Evolutionary conservation across 2,797 vertebrate genomes (phyloP), one percentile per base, ranked within the genome.

Genomic region (Nannoperca australis): DNA sequence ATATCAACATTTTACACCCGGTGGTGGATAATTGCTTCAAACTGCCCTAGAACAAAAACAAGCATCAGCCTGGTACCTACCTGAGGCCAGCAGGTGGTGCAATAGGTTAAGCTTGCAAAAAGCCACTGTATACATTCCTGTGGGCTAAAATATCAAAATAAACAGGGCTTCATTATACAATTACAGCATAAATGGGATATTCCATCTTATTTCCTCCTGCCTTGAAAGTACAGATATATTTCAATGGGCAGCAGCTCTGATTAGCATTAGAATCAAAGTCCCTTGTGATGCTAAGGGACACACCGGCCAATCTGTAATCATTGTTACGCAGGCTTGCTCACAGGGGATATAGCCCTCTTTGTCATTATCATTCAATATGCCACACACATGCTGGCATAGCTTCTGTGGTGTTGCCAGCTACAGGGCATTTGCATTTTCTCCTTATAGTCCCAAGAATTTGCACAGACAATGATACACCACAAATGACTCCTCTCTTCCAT

Each of bases 271-370:
- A 93, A 92, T 91, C 78, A 38, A 55, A 51, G 69, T 88, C 88
- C 82, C 89, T 79, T 27, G 81, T 82, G 90, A 79, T 60, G 76
- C 84, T 71, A 30, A 83, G 67, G 61, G 85, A 89, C 85, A 88
- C 89, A 87, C 65, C 47, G 53, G 75, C 85, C 86, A 87, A 89
- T 90, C 89, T 93, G 91, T 93, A 93, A 93, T 93, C 92, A 93
- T 90, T 89, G 86, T 92, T 90, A 87, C 51, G 81, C 91, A 93
- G 92, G 79, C 90, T 59, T 63, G 84, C 87, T 87, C 91, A 84
- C 78, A 50, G 65, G 91, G 91, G 87, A 92, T 72, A 73, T 17
- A 69, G 78, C 80, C 75, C 34, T 75, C 85, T 89, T 87, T 85
- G 87, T 91, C 89, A 89, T 88, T 90, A 89, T 89, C 87, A 85